Evolutionary conservation across 2,888 invertebrate species (phyloP), one percentile per base, ranked within the genome.

Genomic region (Sycophila texana): DNA sequence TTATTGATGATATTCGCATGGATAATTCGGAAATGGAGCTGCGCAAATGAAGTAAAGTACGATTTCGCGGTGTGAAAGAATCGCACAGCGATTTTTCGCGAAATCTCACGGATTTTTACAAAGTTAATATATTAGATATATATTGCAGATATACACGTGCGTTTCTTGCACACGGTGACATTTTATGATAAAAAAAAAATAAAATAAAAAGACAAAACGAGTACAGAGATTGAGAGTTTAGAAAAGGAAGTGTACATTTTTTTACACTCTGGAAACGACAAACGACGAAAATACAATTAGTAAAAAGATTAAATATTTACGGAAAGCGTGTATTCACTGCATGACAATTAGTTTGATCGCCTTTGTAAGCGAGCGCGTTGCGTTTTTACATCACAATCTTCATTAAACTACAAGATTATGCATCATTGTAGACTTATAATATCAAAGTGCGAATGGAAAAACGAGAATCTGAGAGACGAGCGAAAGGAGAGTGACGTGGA

Each of bases 311-410:
- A 53, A 67, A 20, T 39, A 65, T 65, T 60, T 60, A 51, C 51
- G 53, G 16, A 61, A 67, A 63, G 60, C 57, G 74, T 58, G 71
- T 73, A 83, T 83, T 76, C 82, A 82, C 77, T 83, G 84, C 85
- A 85, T 86, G 84, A 86, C 82, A 84, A 84, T 84, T 84, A 83
- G 76, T 81, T 82, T 82, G 60, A 82, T 82, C 79, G 82, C 82
- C 83, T 84, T 84, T 83, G 80, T 83, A 82, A 73, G 82, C 83
- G 80, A 78, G 80, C 79, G 83, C 83, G 80, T 84, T 85, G 83
- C 80, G 82, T 86, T 86, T 78, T 87, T 83, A 86, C 87, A 87
- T 87, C 85, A 86, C 87, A 84, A 82, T 84, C 83, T 84, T 82
- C 85, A 84, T 84, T 83, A 82, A 76, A 80, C 74, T 73, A 70